phyloP scores from a whole-genome alignment of 2,888 invertebrate genomes.

The Apamea sordens region DNA sequence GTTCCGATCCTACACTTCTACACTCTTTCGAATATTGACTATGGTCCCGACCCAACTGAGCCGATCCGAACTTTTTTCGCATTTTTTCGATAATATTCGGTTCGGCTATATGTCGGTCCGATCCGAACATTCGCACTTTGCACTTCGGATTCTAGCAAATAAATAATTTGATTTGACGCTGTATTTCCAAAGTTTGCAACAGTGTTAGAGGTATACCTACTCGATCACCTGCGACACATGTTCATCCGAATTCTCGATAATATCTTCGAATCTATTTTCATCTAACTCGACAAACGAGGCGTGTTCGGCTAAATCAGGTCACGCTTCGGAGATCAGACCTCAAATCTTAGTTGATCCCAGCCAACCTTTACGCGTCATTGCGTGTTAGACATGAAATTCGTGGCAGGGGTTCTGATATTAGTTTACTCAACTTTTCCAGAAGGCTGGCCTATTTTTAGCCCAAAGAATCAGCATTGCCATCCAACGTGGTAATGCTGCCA shows the following conservation, averaged over 20 bases:
- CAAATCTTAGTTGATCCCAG: constrained; percentile 53
- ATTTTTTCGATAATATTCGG: no score
- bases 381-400: constrained; percentile 41
- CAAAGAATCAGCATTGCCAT: no score
- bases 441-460: no score
- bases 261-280: constrained; percentile 35
- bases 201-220: not conserved
- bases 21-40: no score
- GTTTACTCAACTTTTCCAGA: not conserved
- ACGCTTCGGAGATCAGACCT: constrained; percentile 46
- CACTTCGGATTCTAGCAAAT: no score
- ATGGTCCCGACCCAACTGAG: no score
- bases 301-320: constrained; percentile 37
- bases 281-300: constrained; percentile 7
- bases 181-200: not conserved
- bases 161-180: no score
- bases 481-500: no score
- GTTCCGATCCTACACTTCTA: no score
- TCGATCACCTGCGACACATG: not conserved
- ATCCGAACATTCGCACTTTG: no score
- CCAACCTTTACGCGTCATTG: constrained; percentile 39
- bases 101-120: no score
- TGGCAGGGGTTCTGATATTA: constrained; percentile 39
- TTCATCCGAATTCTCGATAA: constrained; percentile 6
- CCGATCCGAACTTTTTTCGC: no score